Evolutionary conservation across 2,888 invertebrate species (phyloP), one percentile per base, ranked within the genome.

Genomic region (Nomada lathburiana): DNA sequence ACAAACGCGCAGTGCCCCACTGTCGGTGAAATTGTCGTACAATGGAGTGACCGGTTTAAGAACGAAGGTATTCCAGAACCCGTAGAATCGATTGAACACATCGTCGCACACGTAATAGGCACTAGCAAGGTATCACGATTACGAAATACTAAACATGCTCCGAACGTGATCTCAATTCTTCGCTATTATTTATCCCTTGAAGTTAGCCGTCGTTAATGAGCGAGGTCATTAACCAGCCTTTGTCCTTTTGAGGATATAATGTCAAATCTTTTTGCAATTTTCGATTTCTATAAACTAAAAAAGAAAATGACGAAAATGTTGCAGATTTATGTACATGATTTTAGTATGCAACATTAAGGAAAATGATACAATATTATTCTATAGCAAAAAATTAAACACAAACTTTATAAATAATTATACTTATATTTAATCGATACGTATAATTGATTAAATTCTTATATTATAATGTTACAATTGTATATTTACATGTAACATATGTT

Each of bases 51-150:
- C 3, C 94, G 93, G 89, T 94, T 96, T 82, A 90, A 93, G 83
- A 90, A 93, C 18, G 94, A 94, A 55, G 94, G 94, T 47, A 93
- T 96, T 69, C 93, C 94, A 0, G 96, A 96, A 88, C 94, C 95
- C 7, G 93, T 94, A 2, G 94, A 95, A 88, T 95, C 96, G 76
- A 94, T 95, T 62, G 95, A 95, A 85, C 94, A 95, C 86, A 95
- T 96, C 82, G 92, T 95, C 67, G 95, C 96, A 18, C 95, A 95
- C 91, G 94, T 95, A 63, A 89, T 96, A 53, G 93, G 94, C 60
- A 93, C 92, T 13, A 94, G 94, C 87, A 95, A 95, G 92, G 96
- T 96, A 94, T 82, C 55, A 26, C 20, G 16, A 59, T 59, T 44
- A 65, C 20, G 20, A 47, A 50, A 26, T 64, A 52, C n/a, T 70